A percentile compares a stretch with the other conserved stretches of the same genome.
Conservation (phyloP, 2,888 invertebrate species). For the Seladonia tumulorum region DNA sequence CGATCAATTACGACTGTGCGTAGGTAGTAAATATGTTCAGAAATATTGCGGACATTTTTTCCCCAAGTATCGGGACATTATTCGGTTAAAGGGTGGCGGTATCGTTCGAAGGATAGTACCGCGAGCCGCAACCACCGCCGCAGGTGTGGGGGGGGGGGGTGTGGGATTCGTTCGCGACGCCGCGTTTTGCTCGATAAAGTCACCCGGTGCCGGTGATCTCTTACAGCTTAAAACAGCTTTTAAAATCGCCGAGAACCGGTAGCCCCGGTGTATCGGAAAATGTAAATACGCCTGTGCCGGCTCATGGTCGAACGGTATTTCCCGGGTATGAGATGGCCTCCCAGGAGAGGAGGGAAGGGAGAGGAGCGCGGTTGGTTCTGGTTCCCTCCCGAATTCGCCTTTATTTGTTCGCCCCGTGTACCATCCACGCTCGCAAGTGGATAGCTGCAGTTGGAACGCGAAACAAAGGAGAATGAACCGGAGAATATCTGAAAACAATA, state of each 20-base stretch:
- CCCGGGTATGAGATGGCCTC: neutral
- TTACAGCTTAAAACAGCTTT: slow-evolving; percentile 60
- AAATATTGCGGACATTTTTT: no score
- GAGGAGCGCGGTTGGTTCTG: slow-evolving; percentile 9
- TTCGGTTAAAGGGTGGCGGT: no score
- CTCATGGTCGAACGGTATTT: neutral
- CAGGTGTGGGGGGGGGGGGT: no score
- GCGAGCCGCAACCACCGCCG: neutral
- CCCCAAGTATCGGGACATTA: no score
- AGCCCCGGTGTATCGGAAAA: slow-evolving; percentile 57
- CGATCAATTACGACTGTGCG: no score
- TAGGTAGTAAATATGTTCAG: no score
- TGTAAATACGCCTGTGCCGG: slow-evolving; percentile 48
- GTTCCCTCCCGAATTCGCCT: slow-evolving; percentile 37
- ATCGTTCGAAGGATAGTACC: slow-evolving; percentile 7
- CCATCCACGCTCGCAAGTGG: slow-evolving; percentile 51
- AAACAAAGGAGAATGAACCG: slow-evolving; percentile 74
- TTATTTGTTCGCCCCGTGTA: slow-evolving; percentile 54
- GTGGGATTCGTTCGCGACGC: slow-evolving; percentile 43
- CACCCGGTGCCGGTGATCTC: slow-evolving; percentile 45
- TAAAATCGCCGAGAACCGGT: slow-evolving; percentile 51
- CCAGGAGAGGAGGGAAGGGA: neutral
- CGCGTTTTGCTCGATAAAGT: slow-evolving; percentile 52
- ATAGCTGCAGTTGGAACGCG: slow-evolving; percentile 60
- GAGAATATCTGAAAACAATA: slow-evolving; percentile 80